phyloP scores from a whole-genome alignment of 2,888 invertebrate genomes.

The Neoitamus cyanurus region DNA sequence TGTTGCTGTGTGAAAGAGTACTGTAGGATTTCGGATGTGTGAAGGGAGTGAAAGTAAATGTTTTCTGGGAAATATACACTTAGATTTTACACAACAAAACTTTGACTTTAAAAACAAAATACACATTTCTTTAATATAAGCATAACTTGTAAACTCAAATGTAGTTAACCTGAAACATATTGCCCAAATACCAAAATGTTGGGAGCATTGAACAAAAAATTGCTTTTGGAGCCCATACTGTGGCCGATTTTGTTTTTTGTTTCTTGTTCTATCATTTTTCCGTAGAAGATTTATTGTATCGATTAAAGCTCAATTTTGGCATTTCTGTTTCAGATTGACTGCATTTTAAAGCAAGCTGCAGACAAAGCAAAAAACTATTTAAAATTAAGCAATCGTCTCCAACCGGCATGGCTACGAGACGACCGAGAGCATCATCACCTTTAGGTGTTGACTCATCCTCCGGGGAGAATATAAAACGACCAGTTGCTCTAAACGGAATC shows the following conservation, averaged over 20 bases:
- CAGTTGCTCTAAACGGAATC: slow-evolving; percentile 62
- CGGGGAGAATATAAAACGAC: slow-evolving; percentile 46
- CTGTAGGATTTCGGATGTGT: background rate
- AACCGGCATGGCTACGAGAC: slow-evolving; percentile 45
- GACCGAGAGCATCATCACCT: slow-evolving; percentile 49
- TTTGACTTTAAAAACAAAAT: too few relatives aligned
- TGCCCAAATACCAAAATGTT: slow-evolving; percentile 37
- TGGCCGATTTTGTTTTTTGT: background rate
- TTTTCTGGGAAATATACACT: background rate
- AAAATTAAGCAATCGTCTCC: background rate
- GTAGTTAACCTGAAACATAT: slow-evolving; percentile 50
- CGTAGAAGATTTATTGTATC: background rate
- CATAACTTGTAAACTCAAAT: slow-evolving; percentile 27
- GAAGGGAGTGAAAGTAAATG: background rate
- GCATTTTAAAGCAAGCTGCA: slow-evolving; percentile 46
- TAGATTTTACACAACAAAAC: too few relatives aligned
- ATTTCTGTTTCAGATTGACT: slow-evolving; percentile 55
- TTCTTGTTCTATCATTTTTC: background rate
- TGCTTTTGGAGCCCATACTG: background rate
- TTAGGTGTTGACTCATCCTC: slow-evolving; percentile 29
- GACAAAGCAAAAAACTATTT: background rate
- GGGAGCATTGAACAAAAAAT: background rate
- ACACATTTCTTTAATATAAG: background rate
- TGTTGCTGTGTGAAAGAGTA: too few relatives aligned
- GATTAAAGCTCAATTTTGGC: slow-evolving; percentile 50